Evolutionary conservation across 2,113 vertebrate species (phyloP).

Genomic region (Caretta caretta): DNA sequence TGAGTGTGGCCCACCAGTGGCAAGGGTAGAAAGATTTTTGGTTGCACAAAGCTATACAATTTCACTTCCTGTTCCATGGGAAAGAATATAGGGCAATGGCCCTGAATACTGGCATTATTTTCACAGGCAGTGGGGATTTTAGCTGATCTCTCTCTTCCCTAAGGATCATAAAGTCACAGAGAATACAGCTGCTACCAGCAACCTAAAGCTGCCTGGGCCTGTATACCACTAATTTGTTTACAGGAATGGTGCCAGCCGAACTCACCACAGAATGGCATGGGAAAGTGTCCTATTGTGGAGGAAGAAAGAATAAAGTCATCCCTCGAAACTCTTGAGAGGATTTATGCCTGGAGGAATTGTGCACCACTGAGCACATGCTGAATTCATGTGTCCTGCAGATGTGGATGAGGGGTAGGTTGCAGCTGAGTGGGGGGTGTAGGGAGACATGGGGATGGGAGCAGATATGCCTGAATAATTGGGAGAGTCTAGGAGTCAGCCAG

Average conservation of each 20-base stretch:
- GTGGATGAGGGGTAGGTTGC: too few species aligned
- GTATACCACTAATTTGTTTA: background rate
- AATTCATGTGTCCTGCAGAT: too few species aligned
- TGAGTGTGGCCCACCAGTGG: background rate
- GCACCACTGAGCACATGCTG: too few species aligned
- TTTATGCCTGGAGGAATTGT: too few species aligned
- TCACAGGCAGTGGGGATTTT: background rate
- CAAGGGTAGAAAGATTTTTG: background rate
- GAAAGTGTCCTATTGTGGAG: background rate
- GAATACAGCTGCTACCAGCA: background rate
- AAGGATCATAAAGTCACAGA: background rate
- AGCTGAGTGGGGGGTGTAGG: too few species aligned
- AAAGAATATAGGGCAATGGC: background rate
- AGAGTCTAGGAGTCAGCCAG: too few species aligned
- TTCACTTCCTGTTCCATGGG: too few species aligned
- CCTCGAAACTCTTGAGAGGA: background rate
- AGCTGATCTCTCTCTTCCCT: background rate
- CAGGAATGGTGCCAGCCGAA: background rate
- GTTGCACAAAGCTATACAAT: background rate
- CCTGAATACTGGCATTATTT: background rate
- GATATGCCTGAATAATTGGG: too few species aligned
- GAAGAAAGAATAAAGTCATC: background rate
- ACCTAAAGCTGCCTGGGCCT: background rate
- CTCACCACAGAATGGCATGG: background rate
- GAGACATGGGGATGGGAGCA: too few species aligned